phyloP scores from a whole-genome alignment of 2,113 vertebrate species.

The Thamnaconus septentrionalis region DNA sequence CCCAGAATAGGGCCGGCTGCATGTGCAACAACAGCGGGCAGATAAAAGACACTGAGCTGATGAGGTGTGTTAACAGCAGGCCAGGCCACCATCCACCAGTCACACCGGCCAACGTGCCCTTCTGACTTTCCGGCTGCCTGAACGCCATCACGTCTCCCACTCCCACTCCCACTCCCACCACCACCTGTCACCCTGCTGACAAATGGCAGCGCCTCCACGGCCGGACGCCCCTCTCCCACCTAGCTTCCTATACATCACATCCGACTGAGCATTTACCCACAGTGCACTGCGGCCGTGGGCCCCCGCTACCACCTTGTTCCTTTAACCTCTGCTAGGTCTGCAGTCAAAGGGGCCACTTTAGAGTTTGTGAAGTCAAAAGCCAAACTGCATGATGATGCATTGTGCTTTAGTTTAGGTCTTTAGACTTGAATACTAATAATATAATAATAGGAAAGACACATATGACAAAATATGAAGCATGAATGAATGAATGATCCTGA shows the following conservation, averaged over 20 bases:
- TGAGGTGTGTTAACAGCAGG: conserved; percentile 7
- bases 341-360: no score
- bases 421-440: no score
- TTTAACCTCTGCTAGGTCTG: not conserved
- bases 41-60: conserved; percentile 1
- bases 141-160: conserved; percentile 21
- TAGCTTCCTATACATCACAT: conserved; percentile 22
- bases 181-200: conserved; percentile 54
- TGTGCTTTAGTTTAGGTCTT: no score
- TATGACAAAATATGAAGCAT: no score
- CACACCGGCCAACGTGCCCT: conserved; percentile 19
- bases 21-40: not conserved
- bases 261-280: conserved; percentile 37
- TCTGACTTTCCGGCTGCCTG: conserved; percentile 14
- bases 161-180: not conserved
- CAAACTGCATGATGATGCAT: no score
- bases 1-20: conserved; percentile 6
- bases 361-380: no score
- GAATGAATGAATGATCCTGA: no score
- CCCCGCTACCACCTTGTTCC: not conserved
- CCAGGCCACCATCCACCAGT: not conserved
- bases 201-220: conserved; percentile 45
- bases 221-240: conserved; percentile 34
- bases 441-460: no score
- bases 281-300: conserved; percentile 26